These are phyloP conservation scores for Drosophila repletoides DNA, from an alignment of 1,140 invertebrate species.

Conservation along the genomic window DNA sequence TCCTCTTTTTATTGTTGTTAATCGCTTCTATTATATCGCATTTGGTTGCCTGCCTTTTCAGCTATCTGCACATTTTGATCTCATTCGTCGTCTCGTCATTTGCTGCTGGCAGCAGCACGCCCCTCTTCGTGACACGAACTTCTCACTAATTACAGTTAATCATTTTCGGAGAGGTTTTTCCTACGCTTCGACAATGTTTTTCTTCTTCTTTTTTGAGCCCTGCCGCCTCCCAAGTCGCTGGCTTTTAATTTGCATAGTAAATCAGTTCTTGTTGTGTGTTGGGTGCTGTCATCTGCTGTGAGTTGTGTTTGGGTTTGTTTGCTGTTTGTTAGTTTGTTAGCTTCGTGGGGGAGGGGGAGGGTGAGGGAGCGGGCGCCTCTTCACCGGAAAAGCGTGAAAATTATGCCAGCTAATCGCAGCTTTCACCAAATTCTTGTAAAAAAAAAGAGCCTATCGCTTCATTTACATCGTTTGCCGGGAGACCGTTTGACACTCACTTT, in stretches of 20 bases:
- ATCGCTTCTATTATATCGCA: conserved; percentile 77
- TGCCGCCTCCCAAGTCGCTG: conserved; percentile 17
- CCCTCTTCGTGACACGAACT: conserved; percentile 50
- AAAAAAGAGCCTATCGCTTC: conserved; percentile 57
- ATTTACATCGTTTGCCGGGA: conserved; percentile 70
- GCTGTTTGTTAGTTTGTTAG: conserved; percentile 6
- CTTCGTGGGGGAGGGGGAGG: too few relatives aligned
- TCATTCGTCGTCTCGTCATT: conserved; percentile 59
- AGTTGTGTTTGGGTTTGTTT: not conserved
- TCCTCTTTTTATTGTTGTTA: conserved; percentile 70
- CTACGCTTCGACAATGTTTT: conserved; percentile 1
- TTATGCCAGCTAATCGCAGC: conserved; percentile 71
- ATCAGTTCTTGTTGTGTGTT: conserved; percentile 59
- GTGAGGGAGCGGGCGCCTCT: conserved; percentile 15
- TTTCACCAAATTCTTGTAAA: conserved; percentile 72
- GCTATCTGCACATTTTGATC: conserved; percentile 67
- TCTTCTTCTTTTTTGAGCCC: conserved; percentile 2
- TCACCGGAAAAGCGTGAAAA: conserved; percentile 77
- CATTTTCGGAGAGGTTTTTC: conserved; percentile 61
- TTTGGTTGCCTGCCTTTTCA: conserved; percentile 27
- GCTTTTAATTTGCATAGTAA: conserved; percentile 78
- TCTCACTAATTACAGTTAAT: conserved; percentile 71
- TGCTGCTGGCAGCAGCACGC: conserved; percentile 22
- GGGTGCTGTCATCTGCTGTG: conserved; percentile 4
- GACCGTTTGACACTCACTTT: conserved; percentile 66